phyloP scores from a whole-genome alignment of 2,797 vertebrate species.

The Parambassis ranga region DNA sequence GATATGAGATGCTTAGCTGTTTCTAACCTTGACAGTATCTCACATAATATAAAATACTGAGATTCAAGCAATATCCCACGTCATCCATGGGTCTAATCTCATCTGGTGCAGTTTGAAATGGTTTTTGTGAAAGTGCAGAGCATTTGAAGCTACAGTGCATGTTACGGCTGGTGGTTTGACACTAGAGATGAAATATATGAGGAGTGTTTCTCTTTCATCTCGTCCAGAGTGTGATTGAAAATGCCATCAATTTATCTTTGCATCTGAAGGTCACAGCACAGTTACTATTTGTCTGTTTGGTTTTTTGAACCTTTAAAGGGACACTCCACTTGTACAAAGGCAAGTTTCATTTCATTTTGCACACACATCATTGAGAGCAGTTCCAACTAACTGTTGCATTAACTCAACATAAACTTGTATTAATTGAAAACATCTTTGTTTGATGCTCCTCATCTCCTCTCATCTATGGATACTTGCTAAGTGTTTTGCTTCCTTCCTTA shows the following conservation, averaged over 20 bases:
- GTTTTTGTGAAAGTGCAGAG: conserved; percentile 29
- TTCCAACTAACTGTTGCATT: conserved; percentile 32
- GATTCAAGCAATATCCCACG: conserved; percentile 19
- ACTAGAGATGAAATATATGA: conserved; percentile 24
- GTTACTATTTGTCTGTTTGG: conserved; percentile 32
- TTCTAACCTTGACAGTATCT: conserved; percentile 58
- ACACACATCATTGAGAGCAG: no score
- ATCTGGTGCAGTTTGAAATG: conserved; percentile 10
- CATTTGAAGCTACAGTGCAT: not conserved
- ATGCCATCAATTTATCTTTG: conserved; percentile 43
- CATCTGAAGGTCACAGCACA: conserved; percentile 50
- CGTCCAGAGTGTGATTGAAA: conserved; percentile 47
- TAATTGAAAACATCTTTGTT: conserved; percentile 65
- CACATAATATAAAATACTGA: conserved; percentile 64
- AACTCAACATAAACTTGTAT: conserved; percentile 59
- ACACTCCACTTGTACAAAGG: not conserved
- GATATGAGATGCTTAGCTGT: conserved; percentile 9
- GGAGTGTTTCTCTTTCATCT: conserved; percentile 39
- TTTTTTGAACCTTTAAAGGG: conserved; percentile 25
- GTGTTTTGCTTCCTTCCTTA: conserved; percentile 69
- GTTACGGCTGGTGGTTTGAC: conserved; percentile 26
- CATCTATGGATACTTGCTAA: conserved; percentile 69
- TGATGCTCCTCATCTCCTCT: conserved; percentile 34
- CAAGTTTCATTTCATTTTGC: conserved; percentile 2
- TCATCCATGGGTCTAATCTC: conserved; percentile 48